Conservation (phyloP, 2,113 vertebrate genomes). For the Ploceus nigricollis region DNA sequence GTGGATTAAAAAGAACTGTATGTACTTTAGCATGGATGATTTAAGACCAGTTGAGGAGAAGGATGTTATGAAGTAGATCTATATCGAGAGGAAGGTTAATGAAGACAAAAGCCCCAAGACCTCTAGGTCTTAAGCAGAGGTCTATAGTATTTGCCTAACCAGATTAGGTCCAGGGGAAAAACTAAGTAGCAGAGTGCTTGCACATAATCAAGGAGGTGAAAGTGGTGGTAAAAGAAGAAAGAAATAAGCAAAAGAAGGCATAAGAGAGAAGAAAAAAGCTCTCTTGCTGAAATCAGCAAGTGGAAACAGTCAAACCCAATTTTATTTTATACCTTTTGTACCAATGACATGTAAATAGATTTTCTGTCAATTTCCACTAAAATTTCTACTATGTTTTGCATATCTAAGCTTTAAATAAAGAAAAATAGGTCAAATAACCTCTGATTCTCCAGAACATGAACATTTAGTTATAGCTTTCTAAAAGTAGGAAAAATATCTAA, state of each 20-base stretch:
- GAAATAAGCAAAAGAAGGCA: background rate
- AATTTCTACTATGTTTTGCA: background rate
- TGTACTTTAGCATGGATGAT: background rate
- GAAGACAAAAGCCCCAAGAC: background rate
- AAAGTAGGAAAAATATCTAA: background rate
- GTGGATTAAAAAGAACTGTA: background rate
- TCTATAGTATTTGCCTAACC: background rate
- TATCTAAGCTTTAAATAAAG: background rate
- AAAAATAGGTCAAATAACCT: background rate
- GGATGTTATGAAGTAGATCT: background rate
- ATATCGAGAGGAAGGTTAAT: background rate
- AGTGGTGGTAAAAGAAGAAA: background rate
- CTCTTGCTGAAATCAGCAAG: background rate
- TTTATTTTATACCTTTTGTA: background rate
- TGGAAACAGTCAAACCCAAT: background rate
- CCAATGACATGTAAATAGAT: background rate
- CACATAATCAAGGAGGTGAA: background rate
- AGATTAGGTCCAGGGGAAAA: background rate
- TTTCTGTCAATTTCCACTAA: background rate
- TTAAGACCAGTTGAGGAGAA: background rate
- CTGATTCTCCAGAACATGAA: background rate
- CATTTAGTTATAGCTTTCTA: background rate
- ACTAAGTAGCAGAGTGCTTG: background rate
- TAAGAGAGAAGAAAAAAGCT: background rate
- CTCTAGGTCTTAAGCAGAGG: background rate